phyloP scores from a whole-genome alignment of 2,113 vertebrate species.

The Clarias batrachus region DNA sequence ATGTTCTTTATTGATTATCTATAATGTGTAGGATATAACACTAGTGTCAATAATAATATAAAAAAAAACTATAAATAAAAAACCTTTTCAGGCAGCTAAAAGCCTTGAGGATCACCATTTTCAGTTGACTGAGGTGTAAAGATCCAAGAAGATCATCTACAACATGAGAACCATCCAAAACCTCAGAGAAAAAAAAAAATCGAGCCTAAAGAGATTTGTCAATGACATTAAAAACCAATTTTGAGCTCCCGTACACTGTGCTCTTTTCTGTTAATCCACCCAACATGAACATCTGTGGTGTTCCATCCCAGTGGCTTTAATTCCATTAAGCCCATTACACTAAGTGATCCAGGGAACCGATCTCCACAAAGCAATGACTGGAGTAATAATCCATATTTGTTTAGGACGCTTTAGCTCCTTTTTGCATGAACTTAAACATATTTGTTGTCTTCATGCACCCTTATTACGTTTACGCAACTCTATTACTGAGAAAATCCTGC shows the following conservation, averaged over 20 bases:
- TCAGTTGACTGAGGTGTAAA: not conserved
- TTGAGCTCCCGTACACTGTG: not conserved
- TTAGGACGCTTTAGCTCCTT: conserved; percentile 16
- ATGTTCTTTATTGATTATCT: not conserved
- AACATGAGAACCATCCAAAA: not conserved
- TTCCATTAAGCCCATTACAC: conserved; percentile 49
- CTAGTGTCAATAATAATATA: not conserved
- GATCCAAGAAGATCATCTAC: not conserved
- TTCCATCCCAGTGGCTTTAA: conserved; percentile 44
- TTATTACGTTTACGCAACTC: not conserved
- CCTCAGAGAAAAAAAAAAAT: not conserved
- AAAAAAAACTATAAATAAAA: no score
- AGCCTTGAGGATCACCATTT: not conserved
- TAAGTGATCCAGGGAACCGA: conserved; percentile 45
- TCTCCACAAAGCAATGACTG: conserved; percentile 41
- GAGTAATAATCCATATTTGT: conserved; percentile 34
- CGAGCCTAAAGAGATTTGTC: not conserved
- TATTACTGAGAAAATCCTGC: conserved; percentile 45
- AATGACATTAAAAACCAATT: conserved; percentile 4
- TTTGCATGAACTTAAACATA: conserved; percentile 29
- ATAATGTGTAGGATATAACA: not conserved
- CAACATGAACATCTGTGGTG: not conserved
- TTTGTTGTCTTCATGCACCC: not conserved
- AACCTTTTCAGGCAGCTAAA: not conserved
- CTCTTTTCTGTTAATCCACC: conserved; percentile 26